Conservation (phyloP, 2,797 vertebrate genomes). For the Dendrocincla tyrannina region DNA sequence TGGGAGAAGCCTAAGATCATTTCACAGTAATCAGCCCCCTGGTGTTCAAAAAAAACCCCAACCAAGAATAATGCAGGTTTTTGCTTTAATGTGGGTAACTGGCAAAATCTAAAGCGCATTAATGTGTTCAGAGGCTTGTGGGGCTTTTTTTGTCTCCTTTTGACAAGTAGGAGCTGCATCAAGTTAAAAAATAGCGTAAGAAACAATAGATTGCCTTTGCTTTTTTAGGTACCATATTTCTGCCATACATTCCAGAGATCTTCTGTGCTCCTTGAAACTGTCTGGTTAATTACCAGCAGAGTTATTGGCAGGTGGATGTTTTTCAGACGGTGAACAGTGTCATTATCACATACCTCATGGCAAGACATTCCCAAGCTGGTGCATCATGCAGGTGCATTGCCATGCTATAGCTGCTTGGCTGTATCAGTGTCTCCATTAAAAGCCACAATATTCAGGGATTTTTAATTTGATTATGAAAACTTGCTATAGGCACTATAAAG, state of each 20-base stretch:
- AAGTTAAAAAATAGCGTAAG: not conserved
- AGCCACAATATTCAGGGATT: not conserved
- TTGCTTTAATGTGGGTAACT: not conserved
- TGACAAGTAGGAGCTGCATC: not conserved
- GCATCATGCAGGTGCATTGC: not conserved
- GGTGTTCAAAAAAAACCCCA: not conserved
- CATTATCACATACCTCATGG: not conserved
- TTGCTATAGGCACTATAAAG: not conserved
- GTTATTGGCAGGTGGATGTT: not conserved
- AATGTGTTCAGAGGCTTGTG: not conserved
- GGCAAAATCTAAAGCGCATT: not conserved
- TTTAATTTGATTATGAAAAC: conserved; percentile 15
- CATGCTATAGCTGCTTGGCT: not conserved
- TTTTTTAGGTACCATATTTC: not conserved
- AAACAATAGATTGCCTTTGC: not conserved
- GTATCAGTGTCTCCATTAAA: not conserved
- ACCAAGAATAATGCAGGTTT: not conserved
- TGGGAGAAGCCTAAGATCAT: conserved; percentile 46
- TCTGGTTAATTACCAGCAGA: not conserved
- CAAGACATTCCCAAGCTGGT: not conserved
- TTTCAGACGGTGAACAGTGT: not conserved
- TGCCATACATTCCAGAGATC: not conserved
- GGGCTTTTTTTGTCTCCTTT: not conserved
- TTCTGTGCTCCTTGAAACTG: not conserved
- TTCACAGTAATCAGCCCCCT: conserved; percentile 41